phyloP scores from a whole-genome alignment of 2,888 invertebrate species.

The Rhagonycha lutea region DNA sequence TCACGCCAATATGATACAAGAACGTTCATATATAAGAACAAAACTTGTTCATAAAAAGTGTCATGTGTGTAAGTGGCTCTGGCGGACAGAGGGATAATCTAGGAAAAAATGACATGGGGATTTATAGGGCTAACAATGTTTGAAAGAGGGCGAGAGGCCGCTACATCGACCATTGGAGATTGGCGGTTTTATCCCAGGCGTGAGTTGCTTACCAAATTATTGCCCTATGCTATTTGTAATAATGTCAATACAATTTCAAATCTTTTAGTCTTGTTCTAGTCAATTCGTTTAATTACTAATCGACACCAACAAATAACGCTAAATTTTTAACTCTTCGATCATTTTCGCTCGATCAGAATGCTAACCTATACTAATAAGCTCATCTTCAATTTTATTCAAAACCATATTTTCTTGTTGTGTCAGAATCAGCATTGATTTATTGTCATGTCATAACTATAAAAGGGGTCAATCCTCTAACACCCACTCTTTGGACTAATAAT shows the following conservation, averaged over 20 bases:
- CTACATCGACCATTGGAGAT: constrained; percentile 50
- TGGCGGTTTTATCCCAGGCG: constrained; percentile 51
- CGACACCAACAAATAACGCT: not conserved
- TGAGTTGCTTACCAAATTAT: constrained; percentile 41
- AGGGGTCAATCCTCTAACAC: too few species aligned
- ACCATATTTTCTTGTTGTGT: too few species aligned
- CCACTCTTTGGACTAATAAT: too few species aligned
- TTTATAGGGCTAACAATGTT: constrained; percentile 53
- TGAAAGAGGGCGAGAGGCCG: constrained; percentile 44
- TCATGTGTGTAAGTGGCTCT: constrained; percentile 55
- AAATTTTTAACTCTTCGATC: not conserved
- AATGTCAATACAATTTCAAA: constrained; percentile 20
- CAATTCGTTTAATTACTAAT: not conserved
- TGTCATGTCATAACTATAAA: too few species aligned
- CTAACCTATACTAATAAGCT: too few species aligned
- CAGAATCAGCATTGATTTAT: too few species aligned
- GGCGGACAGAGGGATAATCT: constrained; percentile 47
- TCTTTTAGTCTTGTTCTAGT: not conserved
- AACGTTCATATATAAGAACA: constrained; percentile 27
- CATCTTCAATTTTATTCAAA: too few species aligned
- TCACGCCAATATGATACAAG: not conserved
- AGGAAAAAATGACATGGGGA: constrained; percentile 46
- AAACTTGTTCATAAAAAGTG: constrained; percentile 53
- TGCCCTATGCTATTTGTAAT: constrained; percentile 19
- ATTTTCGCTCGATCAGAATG: not conserved